Conservation (phyloP, 2,113 vertebrate genomes). For the Phalacrocorax pelagicus region DNA sequence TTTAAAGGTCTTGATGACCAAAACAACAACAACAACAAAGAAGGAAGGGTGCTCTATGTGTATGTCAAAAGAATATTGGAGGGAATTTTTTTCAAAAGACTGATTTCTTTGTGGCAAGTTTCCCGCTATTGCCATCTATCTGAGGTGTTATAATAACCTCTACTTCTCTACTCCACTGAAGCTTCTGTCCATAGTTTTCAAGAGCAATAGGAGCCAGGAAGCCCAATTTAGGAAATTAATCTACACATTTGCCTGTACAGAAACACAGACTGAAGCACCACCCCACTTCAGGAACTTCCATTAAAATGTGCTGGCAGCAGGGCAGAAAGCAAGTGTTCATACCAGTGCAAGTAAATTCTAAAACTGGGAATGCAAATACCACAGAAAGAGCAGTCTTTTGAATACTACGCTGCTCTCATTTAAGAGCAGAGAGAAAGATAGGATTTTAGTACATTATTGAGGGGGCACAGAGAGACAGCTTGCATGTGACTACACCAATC, state of each 20-base stretch:
- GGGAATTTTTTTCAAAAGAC: not conserved
- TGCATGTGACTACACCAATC: not conserved
- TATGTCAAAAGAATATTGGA: not conserved
- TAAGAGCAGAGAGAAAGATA: not conserved
- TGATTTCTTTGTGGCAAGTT: not conserved
- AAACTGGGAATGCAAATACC: not conserved
- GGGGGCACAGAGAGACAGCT: not conserved
- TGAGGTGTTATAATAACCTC: not conserved
- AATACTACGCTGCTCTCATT: not conserved
- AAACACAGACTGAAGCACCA: conserved; percentile 29
- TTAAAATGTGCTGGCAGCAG: conserved; percentile 22
- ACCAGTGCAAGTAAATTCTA: not conserved
- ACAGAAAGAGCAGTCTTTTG: not conserved
- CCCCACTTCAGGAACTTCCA: not conserved
- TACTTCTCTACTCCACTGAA: not conserved
- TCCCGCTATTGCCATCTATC: not conserved
- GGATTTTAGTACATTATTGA: not conserved
- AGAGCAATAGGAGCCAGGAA: conserved; percentile 27
- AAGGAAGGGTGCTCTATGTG: not conserved
- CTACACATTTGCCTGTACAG: conserved; percentile 4
- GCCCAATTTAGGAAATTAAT: conserved; percentile 41
- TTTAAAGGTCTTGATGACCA: not conserved
- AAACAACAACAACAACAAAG: not conserved
- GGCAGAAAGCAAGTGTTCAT: not conserved
- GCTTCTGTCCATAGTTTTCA: not conserved